Evolutionary conservation across 2,797 vertebrate species (phyloP), one percentile per base, ranked within the genome.

Genomic region (Crossoptilon crossoptilon): DNA sequence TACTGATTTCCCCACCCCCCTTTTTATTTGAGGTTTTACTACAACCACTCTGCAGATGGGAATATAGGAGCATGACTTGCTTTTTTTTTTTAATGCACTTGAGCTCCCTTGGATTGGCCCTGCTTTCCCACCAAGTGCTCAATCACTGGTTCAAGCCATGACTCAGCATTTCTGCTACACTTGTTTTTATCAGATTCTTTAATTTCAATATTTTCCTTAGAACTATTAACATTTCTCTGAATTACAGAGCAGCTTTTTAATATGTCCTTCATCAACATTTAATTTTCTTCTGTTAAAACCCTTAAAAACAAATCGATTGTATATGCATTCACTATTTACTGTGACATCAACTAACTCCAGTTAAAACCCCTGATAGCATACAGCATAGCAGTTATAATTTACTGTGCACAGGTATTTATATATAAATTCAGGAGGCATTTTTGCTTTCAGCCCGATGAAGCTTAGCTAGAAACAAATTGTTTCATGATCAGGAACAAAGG

Each of bases 391-490:
- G 24, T 49, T 75, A 27, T 2, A 63, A 86, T 55, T 83, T 69
- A 49, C 51, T 49, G 41, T 6, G 33, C 22, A 64, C 35, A 71
- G 71, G 49, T 76, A 48, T 19, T 84, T 91, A 87, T 46, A n/a
- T 14, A 44, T 83, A 86, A 90, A 86, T 60, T 39, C 8, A 77
- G 81, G 76, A 62, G 44, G 27, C 23, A 6, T 29, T 68, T 94
- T 82, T 80, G 31, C 64, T 86, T 91, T 88, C 56, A 70, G n/a
- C n/a, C 73, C 88, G 43, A 51, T 35, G 60, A 88, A 84, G 35
- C 60, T 77, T 39, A 70, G 73, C 24, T 67, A 49, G 68, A 90
- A 94, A 87, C 73, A 70, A 81, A 82, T 93, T 72, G 78, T 76
- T 92, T 69, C 53, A 69, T 49, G 27, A 77, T 84, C 71, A 53